Conservation (phyloP, 2,888 invertebrate species). For the Drosophila ochracea region DNA sequence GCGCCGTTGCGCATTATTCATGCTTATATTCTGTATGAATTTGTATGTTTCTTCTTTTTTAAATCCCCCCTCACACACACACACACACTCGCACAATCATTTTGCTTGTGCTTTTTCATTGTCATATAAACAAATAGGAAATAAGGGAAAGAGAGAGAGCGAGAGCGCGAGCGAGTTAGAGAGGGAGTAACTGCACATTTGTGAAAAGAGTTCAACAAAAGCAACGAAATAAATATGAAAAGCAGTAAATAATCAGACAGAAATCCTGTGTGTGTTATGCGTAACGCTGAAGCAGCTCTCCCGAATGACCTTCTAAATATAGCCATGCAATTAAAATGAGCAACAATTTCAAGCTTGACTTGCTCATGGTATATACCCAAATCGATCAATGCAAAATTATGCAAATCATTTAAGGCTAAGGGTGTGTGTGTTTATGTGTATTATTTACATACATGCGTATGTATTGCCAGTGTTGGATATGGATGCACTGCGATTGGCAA, state of each 20-base stretch:
- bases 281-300: constrained; percentile 15
- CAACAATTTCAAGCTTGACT: constrained; percentile 17
- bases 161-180: background rate
- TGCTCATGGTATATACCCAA: constrained; percentile 10
- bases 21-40: constrained; percentile 60
- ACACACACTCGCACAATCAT: constrained; percentile 17
- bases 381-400: constrained; percentile 42
- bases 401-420: constrained; percentile 30
- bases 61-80: constrained; percentile 27
- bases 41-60: constrained; percentile 60
- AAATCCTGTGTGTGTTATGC: constrained; percentile 16
- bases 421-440: background rate
- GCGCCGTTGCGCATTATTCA: constrained; percentile 69
- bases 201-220: constrained; percentile 63
- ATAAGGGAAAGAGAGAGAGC: constrained; percentile 40
- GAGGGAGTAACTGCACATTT: constrained; percentile 14
- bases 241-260: constrained; percentile 31
- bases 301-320: constrained; percentile 31
- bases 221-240: constrained; percentile 38
- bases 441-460: background rate
- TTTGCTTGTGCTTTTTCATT: constrained; percentile 39
- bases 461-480: constrained; percentile 9
- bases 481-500: constrained; percentile 40
- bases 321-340: constrained; percentile 6
- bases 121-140: constrained; percentile 68